Evolutionary conservation across 1,140 invertebrate genomes (phyloP).

Genomic region (Lineus longissimus): DNA sequence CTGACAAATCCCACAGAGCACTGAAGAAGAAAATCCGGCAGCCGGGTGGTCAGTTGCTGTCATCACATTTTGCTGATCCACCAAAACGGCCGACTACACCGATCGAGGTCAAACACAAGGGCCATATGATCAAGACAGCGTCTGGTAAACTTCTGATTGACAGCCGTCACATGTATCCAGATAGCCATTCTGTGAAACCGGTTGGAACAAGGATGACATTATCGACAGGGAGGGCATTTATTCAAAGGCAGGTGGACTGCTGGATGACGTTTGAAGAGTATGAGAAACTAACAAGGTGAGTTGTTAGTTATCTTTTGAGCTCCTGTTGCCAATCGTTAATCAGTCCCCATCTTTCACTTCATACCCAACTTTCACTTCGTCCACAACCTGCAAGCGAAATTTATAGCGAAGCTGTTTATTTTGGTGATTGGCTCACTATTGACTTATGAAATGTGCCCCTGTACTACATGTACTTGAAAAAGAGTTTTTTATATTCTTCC

Average conservation of each 20-base stretch:
- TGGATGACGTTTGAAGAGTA: constrained; percentile 53
- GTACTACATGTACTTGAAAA: no score
- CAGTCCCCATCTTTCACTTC: neutral
- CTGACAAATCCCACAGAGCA: constrained; percentile 31
- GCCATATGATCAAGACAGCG: constrained; percentile 29
- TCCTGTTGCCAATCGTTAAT: neutral
- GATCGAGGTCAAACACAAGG: constrained; percentile 37
- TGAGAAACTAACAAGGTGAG: constrained; percentile 41
- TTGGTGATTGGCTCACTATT: no score
- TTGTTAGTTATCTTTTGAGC: neutral
- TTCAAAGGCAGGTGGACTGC: constrained; percentile 34
- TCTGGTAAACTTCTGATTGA: constrained; percentile 38
- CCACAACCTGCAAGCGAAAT: no score
- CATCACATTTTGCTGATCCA: constrained; percentile 32
- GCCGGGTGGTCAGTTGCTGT: constrained; percentile 19
- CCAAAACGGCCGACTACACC: constrained; percentile 31
- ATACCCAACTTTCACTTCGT: no score
- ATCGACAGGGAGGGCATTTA: constrained; percentile 43
- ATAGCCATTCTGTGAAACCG: constrained; percentile 19
- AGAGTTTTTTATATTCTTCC: no score
- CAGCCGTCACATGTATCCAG: constrained; percentile 33
- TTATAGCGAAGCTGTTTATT: no score
- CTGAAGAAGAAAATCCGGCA: constrained; percentile 21
- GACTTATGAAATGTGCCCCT: no score
- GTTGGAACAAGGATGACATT: constrained; percentile 30